Percentiles rank a stretch among this genome's conserved stretches.
Evolutionary conservation across 2,888 invertebrate species (phyloP).

Genomic region (Tetranychus piercei): DNA sequence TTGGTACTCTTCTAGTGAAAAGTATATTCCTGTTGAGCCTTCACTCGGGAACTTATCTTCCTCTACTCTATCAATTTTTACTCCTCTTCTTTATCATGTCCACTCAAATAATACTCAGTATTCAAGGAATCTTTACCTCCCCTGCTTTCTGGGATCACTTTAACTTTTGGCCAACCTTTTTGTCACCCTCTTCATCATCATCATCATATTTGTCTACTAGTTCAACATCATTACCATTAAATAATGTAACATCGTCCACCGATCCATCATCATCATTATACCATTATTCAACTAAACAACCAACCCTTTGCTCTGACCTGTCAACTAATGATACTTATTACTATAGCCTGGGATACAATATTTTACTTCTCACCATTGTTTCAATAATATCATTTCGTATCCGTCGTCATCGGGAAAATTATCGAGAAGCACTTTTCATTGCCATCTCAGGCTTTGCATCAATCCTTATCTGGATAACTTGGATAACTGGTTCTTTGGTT

Average conservation of each 20-base stretch:
- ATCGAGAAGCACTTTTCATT: conserved; percentile 77
- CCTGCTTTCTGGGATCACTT: conserved; percentile 30
- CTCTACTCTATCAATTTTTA: conserved; percentile 71
- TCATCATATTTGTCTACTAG: conserved; percentile 34
- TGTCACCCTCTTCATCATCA: conserved; percentile 42
- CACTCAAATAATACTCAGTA: conserved; percentile 46
- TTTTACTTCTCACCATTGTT: conserved; percentile 63
- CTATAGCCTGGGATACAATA: conserved; percentile 54
- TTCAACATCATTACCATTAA: not conserved
- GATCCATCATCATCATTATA: not conserved
- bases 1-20: conserved; percentile 76
- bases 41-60: conserved; percentile 73
- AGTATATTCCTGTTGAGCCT: conserved; percentile 78
- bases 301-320: conserved; percentile 30
- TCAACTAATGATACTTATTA: conserved; percentile 41
- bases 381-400: conserved; percentile 66
- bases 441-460: conserved; percentile 67
- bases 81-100: conserved; percentile 73
- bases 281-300: not conserved
- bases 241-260: not conserved
- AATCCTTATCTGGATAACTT: conserved; percentile 65
- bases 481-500: conserved; percentile 47
- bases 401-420: conserved; percentile 68
- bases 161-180: not conserved
- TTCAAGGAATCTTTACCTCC: conserved; percentile 34